Evolutionary conservation across 2,797 vertebrate species (phyloP), one percentile per base, ranked within the genome.

Genomic region (Choloepus didactylus): DNA sequence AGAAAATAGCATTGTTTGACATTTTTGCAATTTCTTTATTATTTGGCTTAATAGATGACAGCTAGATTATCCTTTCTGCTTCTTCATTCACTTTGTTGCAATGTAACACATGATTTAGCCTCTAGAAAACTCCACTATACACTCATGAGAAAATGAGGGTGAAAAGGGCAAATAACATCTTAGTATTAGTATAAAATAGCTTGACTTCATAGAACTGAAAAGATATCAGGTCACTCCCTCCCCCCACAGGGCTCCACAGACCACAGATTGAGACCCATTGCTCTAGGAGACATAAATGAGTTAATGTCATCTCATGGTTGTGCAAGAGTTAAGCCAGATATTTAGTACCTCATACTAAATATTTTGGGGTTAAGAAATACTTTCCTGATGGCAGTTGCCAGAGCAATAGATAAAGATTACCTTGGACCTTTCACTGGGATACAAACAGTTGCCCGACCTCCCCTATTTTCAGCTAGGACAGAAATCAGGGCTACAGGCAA

Each of bases 11-110:
- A 59, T 6, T 56, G 23, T 23, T 76, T 72, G 64, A 35, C 2
- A 44, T 73, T 85, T 92, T 77, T 85, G 23, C 56, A 77, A 85
- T 90, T 18, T 80, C 12, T 46, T 82, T 59, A 67, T 70, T 67
- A 14, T 75, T 67, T 73, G 23, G 9, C 35, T 85, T 76, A 10
- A 38, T 15, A 41, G 2, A 62, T 83, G 38, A 38, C 25, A 75
- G 56, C 27, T 41, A 12, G 14, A 19, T 77, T 54, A 38, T 49
- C 38, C n/a, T 38, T 11, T 31, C 44, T 91, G 44, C 27, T 62
- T 70, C 86, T 87, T 8, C 9, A 72, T 59, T 72, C 31, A 67
- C 18, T 73, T 31, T 88, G 6, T 56, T 69, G 27, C 27, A 64
- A 31, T 69, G 62, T 14, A 56, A 77, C 21, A 75, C 3, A 35